These are phyloP conservation scores for Pseudobourletiella spinata DNA, from an alignment of 1,140 invertebrate genomes.

Conservation along the genomic window DNA sequence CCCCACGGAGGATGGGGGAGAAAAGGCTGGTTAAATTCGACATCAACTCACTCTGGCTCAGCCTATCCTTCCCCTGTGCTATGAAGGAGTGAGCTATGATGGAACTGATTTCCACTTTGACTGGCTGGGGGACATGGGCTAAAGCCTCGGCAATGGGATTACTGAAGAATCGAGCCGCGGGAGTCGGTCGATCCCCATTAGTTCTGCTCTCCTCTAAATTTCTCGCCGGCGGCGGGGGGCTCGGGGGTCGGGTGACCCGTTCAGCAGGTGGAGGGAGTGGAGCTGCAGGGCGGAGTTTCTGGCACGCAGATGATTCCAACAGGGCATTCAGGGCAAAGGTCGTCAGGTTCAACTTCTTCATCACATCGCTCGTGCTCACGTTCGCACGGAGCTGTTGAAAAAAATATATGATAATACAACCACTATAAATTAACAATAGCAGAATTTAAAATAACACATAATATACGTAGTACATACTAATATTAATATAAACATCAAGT, in stretches of 20 bases:
- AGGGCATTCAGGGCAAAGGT: conserved; percentile 21
- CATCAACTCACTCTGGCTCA: conserved; percentile 4
- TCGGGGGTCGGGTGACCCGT: background rate
- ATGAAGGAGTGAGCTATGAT: background rate
- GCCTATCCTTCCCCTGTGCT: background rate
- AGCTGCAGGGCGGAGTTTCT: conserved; percentile 12
- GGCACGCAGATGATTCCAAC: conserved; percentile 20
- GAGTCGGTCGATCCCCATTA: too few species aligned
- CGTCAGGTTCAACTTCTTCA: conserved; percentile 22
- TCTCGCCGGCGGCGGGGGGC: background rate
- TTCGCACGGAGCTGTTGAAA: conserved; percentile 18
- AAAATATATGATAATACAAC: background rate
- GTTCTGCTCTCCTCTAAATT: background rate
- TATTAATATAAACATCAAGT: background rate
- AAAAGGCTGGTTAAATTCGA: background rate
- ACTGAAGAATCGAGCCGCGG: too few species aligned
- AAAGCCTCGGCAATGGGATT: conserved; percentile 9
- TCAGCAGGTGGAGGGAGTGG: background rate
- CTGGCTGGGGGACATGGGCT: background rate
- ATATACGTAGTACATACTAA: background rate
- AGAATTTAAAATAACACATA: background rate
- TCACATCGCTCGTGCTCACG: conserved; percentile 14
- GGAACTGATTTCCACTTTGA: background rate
- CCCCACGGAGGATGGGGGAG: background rate
- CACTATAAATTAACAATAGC: background rate